Conservation (phyloP, 2,797 vertebrate genomes). For the Platyrinchus mystaceus region DNA sequence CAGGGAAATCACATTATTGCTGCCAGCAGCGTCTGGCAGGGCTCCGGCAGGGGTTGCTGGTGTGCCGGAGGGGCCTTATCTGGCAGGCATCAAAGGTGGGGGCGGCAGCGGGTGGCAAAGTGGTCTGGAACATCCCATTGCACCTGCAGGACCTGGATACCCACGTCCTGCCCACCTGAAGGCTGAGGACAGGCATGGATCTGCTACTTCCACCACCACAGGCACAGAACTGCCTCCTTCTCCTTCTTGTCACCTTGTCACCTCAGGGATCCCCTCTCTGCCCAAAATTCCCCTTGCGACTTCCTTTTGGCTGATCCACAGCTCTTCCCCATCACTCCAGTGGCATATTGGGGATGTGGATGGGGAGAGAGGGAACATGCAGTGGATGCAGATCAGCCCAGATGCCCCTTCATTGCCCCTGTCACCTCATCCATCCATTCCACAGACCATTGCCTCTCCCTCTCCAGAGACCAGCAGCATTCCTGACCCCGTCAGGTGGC, state of each 20-base stretch:
- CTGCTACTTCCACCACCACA: neutral
- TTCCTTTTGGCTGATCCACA: neutral
- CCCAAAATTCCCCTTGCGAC: neutral
- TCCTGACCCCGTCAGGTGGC: neutral
- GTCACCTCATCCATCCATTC: neutral
- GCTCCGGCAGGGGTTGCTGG: neutral
- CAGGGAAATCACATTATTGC: slow-evolving; percentile 67
- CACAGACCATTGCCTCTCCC: neutral
- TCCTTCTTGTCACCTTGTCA: neutral
- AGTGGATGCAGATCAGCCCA: rapidly evolving
- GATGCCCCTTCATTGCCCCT: neutral
- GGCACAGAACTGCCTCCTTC: neutral
- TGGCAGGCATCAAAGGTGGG: rapidly evolving
- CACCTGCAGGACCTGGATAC: neutral
- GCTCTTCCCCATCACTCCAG: neutral
- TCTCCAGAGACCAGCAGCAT: slow-evolving; percentile 34
- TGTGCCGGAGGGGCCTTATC: neutral
- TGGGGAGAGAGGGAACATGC: neutral
- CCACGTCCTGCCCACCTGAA: neutral
- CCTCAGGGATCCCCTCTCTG: neutral
- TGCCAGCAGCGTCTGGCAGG: slow-evolving; percentile 40
- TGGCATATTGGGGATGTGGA: rapidly evolving
- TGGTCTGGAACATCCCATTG: neutral
- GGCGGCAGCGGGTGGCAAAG: rapidly evolving
- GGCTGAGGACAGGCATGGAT: neutral